phyloP scores from a whole-genome alignment of 2,888 invertebrate genomes.

The Drosophila emarginata region DNA sequence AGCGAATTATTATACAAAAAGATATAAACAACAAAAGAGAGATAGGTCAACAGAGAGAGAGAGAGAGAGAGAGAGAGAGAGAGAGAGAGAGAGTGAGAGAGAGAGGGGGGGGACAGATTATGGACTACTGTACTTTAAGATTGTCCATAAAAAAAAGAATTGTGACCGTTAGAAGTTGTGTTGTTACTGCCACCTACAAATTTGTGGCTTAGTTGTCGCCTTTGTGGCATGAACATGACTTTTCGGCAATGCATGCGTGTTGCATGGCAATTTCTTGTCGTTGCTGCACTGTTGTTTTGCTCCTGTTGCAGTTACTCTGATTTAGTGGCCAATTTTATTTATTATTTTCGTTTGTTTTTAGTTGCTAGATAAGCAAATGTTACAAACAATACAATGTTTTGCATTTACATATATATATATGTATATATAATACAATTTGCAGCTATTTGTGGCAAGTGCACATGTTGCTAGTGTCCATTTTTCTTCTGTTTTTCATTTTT shows the following conservation, averaged over 20 bases:
- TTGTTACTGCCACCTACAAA: conserved; percentile 66
- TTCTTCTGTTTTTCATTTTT: not conserved
- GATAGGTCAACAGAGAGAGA: not conserved
- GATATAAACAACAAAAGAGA: not conserved
- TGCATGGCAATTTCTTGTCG: conserved; percentile 72
- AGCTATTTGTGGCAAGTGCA: conserved; percentile 69
- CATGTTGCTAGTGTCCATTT: conserved; percentile 47
- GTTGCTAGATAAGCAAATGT: conserved; percentile 55
- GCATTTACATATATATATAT: conserved; percentile 49
- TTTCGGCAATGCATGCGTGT: conserved; percentile 77
- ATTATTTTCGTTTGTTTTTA: conserved; percentile 20
- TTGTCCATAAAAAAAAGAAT: not conserved
- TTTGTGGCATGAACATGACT: conserved; percentile 77
- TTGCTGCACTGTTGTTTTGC: conserved; percentile 50
- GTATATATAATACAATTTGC: conserved; percentile 71
- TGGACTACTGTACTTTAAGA: not conserved
- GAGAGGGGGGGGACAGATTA: not conserved
- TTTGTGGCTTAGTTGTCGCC: conserved; percentile 73
- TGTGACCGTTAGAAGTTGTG: not conserved
- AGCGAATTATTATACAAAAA: too few relatives aligned
- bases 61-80: not conserved
- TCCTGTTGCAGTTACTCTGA: conserved; percentile 53
- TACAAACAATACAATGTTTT: conserved; percentile 65
- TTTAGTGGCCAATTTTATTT: conserved; percentile 62
- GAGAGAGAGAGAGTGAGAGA: not conserved